Evolutionary conservation across 2,113 vertebrate genomes (phyloP).

Genomic region (Myotis yumanensis): DNA sequence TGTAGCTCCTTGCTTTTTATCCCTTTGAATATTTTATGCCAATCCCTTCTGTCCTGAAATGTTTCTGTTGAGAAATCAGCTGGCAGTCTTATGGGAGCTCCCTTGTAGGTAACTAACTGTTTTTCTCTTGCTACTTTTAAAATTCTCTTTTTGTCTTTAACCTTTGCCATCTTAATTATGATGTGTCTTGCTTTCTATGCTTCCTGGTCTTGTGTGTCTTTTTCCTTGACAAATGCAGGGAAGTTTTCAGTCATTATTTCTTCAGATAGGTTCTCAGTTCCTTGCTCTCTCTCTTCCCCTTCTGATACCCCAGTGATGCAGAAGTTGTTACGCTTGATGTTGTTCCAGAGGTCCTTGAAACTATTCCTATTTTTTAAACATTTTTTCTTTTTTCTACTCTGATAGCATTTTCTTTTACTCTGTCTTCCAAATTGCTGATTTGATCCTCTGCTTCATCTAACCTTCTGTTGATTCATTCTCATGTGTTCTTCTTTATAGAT

Average conservation of each 20-base stretch:
- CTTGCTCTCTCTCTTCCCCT: background rate
- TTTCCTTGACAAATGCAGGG: background rate
- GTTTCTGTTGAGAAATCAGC: background rate
- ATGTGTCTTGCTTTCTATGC: background rate
- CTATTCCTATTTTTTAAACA: background rate
- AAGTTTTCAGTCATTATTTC: background rate
- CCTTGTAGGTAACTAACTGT: background rate
- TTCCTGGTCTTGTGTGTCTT: background rate
- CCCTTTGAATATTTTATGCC: background rate
- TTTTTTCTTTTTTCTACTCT: background rate
- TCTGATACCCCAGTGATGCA: background rate
- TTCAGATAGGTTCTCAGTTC: background rate
- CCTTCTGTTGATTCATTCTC: background rate
- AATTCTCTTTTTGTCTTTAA: background rate
- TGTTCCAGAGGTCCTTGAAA: background rate
- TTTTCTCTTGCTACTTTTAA: background rate
- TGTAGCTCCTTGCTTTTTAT: background rate
- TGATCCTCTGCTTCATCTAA: background rate
- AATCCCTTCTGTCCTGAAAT: background rate
- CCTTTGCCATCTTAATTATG: background rate
- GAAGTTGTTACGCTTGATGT: background rate
- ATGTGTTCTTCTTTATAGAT: background rate
- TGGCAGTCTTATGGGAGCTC: background rate
- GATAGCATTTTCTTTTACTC: background rate
- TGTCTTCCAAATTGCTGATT: background rate